Percentiles rank a stretch among this genome's conserved stretches.
These are phyloP conservation scores for Trachops cirrhosus DNA, from an alignment of 2,797 vertebrate species.

Conservation along the genomic window DNA sequence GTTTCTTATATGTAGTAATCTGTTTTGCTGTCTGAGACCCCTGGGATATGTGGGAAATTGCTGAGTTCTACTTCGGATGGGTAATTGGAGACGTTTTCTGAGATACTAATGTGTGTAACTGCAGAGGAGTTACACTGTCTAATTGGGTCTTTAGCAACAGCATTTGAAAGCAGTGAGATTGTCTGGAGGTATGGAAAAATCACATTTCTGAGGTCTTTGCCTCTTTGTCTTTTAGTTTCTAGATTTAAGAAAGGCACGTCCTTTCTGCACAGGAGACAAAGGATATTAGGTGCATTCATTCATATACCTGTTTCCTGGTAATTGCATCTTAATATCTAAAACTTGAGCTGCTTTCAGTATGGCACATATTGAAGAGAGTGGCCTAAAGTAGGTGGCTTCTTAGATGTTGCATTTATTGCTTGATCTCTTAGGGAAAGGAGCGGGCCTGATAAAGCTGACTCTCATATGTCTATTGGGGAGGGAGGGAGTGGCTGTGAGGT, in stretches of 20 bases:
- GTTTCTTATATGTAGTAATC: constrained; percentile 33
- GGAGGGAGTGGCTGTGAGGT: neutral
- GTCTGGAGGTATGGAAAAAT: constrained; percentile 21
- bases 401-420: constrained; percentile 43
- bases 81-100: constrained; percentile 63
- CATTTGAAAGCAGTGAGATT: constrained; percentile 43
- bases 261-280: constrained; percentile 19
- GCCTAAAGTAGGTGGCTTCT: neutral
- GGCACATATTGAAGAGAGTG: constrained; percentile 10
- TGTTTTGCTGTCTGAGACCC: constrained; percentile 34
- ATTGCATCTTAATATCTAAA: neutral
- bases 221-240: neutral
- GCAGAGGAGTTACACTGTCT: constrained; percentile 44
- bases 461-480: neutral
- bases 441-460: neutral
- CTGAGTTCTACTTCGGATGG: neutral
- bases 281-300: neutral
- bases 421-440: constrained; percentile 12
- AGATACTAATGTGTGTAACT: constrained; percentile 13
- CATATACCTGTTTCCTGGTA: neutral
- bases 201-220: constrained; percentile 12
- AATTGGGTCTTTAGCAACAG: constrained; percentile 24
- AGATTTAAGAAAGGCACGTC: neutral
- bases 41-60: constrained; percentile 6
- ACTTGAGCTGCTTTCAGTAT: constrained; percentile 21